Conservation (phyloP, 30 jellyfish, hydroid and myxozoan genomes). For the Cassiopea andromeda region DNA sequence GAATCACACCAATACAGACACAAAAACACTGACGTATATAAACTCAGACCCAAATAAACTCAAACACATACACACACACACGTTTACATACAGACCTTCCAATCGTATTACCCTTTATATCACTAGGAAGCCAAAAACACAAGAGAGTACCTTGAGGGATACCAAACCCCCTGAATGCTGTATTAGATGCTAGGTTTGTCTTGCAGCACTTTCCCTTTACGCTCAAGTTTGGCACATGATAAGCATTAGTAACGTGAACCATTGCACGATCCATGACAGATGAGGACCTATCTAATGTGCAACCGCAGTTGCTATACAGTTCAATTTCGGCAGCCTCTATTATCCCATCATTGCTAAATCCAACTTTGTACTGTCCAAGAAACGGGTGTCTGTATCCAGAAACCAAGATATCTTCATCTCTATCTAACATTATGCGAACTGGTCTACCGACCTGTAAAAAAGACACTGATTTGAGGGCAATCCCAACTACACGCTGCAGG, state of each 20-base stretch:
- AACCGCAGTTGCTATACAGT: constrained; percentile 29
- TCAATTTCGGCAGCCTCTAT: constrained; percentile 34
- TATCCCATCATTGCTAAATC: constrained; percentile 45
- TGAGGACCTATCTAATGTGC: constrained; percentile 22
- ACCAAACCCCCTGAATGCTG: constrained; percentile 68
- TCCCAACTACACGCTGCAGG: too few species aligned
- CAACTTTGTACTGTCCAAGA: constrained; percentile 48
- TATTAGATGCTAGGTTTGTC: constrained; percentile 55
- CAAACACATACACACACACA: too few species aligned
- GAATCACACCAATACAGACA: too few species aligned
- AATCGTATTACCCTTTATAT: not conserved
- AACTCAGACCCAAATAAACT: too few species aligned
- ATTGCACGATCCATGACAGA: constrained; percentile 43
- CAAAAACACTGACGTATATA: too few species aligned
- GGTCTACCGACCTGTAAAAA: constrained; percentile 11
- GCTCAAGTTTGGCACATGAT: constrained; percentile 23
- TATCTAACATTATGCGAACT: constrained; percentile 56
- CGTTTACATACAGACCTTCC: too few species aligned
- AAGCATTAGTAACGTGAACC: constrained; percentile 18
- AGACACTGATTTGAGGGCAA: too few species aligned
- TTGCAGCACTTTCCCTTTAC: constrained; percentile 45
- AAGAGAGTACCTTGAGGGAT: constrained; percentile 55
- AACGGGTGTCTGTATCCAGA: constrained; percentile 63
- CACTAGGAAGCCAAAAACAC: not conserved
- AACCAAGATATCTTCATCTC: constrained; percentile 56